Evolutionary conservation across 1,140 invertebrate species (phyloP).

Genomic region (Bombus polaris): DNA sequence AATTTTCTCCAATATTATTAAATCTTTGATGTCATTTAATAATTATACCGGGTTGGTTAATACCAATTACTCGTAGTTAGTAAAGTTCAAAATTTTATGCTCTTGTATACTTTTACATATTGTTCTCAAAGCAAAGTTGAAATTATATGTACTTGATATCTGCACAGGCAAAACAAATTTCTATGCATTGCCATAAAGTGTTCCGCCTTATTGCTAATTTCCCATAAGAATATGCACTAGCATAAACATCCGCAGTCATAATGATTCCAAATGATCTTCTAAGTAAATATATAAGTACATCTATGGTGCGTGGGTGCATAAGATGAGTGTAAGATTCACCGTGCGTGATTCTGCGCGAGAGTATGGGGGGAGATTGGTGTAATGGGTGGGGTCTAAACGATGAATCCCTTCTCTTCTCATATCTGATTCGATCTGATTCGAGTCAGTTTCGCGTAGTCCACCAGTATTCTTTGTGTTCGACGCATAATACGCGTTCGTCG

Average conservation of each 20-base stretch:
- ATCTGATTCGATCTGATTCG: conserved; percentile 48
- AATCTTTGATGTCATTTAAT: too few species aligned
- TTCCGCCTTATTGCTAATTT: neutral
- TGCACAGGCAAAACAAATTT: neutral
- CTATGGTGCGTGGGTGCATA: conserved; percentile 1
- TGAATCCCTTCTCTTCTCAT: conserved; percentile 48
- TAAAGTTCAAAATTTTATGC: too few species aligned
- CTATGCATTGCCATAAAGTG: neutral
- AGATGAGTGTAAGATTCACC: neutral
- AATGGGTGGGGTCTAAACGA: conserved; percentile 51
- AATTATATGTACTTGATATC: too few species aligned
- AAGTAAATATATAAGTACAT: neutral
- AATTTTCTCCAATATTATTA: too few species aligned
- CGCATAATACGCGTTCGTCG: neutral
- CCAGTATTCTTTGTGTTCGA: conserved; percentile 32
- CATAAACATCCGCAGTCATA: neutral
- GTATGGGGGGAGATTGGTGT: conserved; percentile 8
- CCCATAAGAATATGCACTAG: neutral
- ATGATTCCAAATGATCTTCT: neutral
- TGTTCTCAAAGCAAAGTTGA: neutral
- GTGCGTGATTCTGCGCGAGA: conserved; percentile 52
- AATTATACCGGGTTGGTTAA: too few species aligned
- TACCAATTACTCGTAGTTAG: too few species aligned
- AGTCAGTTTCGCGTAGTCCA: conserved; percentile 37
- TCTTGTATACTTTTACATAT: neutral